Conservation (phyloP, 2,888 invertebrate species). For the Cephonodes hylas region DNA sequence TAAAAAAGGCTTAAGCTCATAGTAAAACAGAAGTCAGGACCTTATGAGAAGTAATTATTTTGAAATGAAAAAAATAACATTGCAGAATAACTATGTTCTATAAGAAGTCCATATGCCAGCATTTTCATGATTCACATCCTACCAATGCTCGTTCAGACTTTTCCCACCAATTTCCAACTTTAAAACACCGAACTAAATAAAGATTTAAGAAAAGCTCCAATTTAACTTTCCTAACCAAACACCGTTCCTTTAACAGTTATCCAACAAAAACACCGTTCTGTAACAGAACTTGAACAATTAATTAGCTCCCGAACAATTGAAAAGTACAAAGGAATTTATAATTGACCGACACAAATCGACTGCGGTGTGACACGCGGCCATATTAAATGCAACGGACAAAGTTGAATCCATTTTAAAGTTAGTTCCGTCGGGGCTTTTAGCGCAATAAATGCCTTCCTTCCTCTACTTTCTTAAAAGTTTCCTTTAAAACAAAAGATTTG, state of each 20-base stretch:
- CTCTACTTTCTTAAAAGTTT: constrained; percentile 77
- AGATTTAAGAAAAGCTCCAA: background rate
- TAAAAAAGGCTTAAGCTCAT: too few relatives aligned
- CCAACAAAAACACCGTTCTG: background rate
- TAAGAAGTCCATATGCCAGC: too few relatives aligned
- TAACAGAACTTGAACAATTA: background rate
- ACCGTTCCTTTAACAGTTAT: background rate
- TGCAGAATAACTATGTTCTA: too few relatives aligned
- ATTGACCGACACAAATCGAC: constrained; percentile 15
- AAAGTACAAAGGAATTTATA: background rate
- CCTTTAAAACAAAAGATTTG: constrained; percentile 77
- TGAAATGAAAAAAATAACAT: too few relatives aligned
- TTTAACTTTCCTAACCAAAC: background rate
- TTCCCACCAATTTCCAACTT: too few relatives aligned
- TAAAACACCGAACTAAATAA: too few relatives aligned
- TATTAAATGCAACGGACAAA: constrained; percentile 75
- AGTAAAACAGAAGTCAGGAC: too few relatives aligned
- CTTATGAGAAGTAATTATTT: too few relatives aligned
- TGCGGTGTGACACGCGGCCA: constrained; percentile 51
- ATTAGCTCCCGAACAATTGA: background rate
- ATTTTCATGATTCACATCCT: too few relatives aligned
- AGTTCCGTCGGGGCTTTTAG: constrained; percentile 76
- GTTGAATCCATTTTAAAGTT: constrained; percentile 80
- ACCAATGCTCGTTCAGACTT: too few relatives aligned
- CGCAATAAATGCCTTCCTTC: constrained; percentile 80